These are phyloP conservation scores for Prolemur simus DNA, from an alignment of 2,113 vertebrate species.

Conservation along the genomic window DNA sequence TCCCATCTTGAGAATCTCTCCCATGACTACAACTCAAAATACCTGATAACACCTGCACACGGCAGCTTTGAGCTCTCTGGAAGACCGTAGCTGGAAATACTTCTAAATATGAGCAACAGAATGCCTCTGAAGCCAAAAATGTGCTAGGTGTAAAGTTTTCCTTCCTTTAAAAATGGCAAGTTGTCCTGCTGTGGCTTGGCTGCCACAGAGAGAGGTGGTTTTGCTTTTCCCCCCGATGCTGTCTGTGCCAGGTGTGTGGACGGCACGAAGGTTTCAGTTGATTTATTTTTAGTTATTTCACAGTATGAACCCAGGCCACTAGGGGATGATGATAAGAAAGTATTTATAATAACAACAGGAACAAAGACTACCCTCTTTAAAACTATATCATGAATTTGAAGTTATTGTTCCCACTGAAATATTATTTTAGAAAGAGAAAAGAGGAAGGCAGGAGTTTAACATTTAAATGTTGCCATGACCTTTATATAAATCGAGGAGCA, in stretches of 20 bases:
- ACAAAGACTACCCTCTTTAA: neutral
- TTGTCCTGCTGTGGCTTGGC: accelerated
- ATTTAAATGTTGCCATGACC: no score
- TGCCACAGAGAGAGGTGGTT: neutral
- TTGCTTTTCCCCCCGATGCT: accelerated
- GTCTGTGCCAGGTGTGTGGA: accelerated
- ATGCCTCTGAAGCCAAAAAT: neutral
- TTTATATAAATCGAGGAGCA: neutral
- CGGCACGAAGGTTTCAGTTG: accelerated
- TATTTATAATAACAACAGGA: neutral
- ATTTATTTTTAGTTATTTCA: neutral
- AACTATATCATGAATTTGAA: neutral
- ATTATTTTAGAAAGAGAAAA: neutral
- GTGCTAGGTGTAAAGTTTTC: neutral
- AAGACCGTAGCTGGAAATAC: conserved; percentile 55
- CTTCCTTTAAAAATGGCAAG: neutral
- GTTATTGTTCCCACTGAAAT: neutral
- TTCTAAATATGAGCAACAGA: conserved; percentile 43
- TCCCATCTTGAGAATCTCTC: neutral
- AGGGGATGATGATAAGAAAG: accelerated
- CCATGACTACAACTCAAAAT: neutral
- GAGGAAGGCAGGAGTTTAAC: neutral
- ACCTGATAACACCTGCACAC: neutral
- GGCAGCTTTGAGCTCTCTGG: conserved; percentile 49
- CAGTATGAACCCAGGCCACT: neutral